Evolutionary conservation across 2,888 invertebrate genomes (phyloP), one percentile per base, ranked within the genome.

Genomic region (Protodeltote pygarga): DNA sequence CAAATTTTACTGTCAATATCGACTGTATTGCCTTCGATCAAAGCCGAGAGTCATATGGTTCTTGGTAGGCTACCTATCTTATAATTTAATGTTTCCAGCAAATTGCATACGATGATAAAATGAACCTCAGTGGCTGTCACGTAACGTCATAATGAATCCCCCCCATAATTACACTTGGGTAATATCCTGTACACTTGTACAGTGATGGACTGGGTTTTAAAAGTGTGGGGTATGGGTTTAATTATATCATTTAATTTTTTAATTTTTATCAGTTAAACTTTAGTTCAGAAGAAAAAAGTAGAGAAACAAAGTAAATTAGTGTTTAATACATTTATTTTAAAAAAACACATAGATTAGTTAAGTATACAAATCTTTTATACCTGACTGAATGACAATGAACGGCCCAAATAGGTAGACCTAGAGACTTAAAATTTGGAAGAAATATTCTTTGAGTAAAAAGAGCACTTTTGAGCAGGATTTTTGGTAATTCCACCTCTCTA

Each of bases 141-240:
- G 87, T 88, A 87, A 82, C 80, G 58, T 83, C 79, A 83, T 87
- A 87, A 89, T 87, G 85, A 82, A 81, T 67, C 80, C 83, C 77
- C 76, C 77, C 73, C 73, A 83, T 88, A 89, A 89, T 88, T 88
- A 86, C 71, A 74, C 69, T 60, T 71, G 55, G 73, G 77, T 81
- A 83, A 85, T 82, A 81, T 81, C 75, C 74, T 75, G 69, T 62
- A 49, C 66, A 66, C 75, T 74, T 75, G 69, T 62, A 49, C 66
- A 66, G 73, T 51, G 69, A 58, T 52, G 75, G 40, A 73, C 35
- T 72, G 8, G 39, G 41, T 28, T 19, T 48, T 11, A 25, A 11
- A 5, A 31, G 19, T 34, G 15, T 29, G 34, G 17, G 10, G 27
- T 39, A 49, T 35, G 38, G 34, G 19, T 42, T n/a, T n/a, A n/a